Evolutionary conservation across 2,888 invertebrate genomes (phyloP).

Genomic region (Xestia xanthographa): DNA sequence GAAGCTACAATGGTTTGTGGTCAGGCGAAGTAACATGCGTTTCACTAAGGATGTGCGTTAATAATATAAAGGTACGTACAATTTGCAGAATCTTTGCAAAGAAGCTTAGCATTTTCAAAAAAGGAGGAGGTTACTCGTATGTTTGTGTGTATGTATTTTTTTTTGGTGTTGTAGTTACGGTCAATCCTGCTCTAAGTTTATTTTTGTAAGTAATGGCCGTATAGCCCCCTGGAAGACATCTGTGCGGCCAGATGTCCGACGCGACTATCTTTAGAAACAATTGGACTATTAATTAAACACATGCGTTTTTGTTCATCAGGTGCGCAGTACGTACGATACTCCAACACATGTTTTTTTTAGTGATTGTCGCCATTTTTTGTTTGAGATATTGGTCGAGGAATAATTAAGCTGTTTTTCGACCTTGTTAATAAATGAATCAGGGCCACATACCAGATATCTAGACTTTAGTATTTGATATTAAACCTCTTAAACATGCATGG

Average conservation of each 20-base stretch:
- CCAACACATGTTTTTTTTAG: slow-evolving; percentile 49
- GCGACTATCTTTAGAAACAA: slow-evolving; percentile 49
- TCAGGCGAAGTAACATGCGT: slow-evolving; percentile 12
- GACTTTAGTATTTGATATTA: slow-evolving; percentile 43
- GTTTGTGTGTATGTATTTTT: no score
- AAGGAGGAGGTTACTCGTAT: no score
- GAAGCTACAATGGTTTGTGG: slow-evolving; percentile 21
- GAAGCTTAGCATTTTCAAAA: not conserved
- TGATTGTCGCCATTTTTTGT: slow-evolving; percentile 51
- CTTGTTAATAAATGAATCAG: slow-evolving; percentile 43
- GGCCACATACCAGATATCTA: slow-evolving; percentile 38
- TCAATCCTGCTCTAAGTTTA: slow-evolving; percentile 21
- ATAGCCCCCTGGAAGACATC: slow-evolving; percentile 42
- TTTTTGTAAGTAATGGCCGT: slow-evolving; percentile 23
- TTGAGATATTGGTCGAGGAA: slow-evolving; percentile 29
- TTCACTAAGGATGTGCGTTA: slow-evolving; percentile 7
- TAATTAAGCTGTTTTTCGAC: slow-evolving; percentile 59
- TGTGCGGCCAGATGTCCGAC: slow-evolving; percentile 53
- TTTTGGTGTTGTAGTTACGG: not conserved
- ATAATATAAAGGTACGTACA: not conserved
- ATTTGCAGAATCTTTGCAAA: not conserved
- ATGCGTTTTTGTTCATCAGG: slow-evolving; percentile 35
- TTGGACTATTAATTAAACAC: slow-evolving; percentile 35
- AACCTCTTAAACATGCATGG: slow-evolving; percentile 21
- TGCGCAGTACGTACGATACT: slow-evolving; percentile 24